phyloP scores from a whole-genome alignment of 2,888 invertebrate species.

The Rhagium mordax region DNA sequence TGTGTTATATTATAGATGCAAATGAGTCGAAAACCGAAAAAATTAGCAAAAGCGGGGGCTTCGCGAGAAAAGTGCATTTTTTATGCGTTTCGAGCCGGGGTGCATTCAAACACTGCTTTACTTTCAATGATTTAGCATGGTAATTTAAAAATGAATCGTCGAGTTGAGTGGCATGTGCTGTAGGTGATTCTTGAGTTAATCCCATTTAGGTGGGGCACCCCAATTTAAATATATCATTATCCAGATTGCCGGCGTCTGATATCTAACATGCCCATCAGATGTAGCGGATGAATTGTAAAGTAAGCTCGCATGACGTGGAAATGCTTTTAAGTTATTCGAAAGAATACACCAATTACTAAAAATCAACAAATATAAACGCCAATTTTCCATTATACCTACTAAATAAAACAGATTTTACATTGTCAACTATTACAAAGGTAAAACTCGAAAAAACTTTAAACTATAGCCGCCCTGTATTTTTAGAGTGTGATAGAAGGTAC shows the following conservation, averaged over 20 bases:
- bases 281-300: conserved; percentile 34
- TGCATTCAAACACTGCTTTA: neutral
- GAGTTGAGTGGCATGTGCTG: conserved; percentile 45
- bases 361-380: no score
- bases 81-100: no score
- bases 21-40: no score
- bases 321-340: conserved; percentile 11
- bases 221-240: conserved; percentile 63
- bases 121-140: conserved; percentile 35
- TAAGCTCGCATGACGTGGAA: neutral
- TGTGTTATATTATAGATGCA: no score
- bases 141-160: conserved; percentile 46
- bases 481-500: no score
- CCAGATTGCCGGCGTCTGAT: conserved; percentile 57
- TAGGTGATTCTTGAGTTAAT: conserved; percentile 46
- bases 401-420: no score
- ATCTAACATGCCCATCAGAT: conserved; percentile 58
- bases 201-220: conserved; percentile 43
- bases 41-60: no score
- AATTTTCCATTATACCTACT: no score
- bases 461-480: no score
- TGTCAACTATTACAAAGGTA: no score
- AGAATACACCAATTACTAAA: neutral
- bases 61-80: no score
- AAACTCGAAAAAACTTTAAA: no score